Evolutionary conservation across 2,113 vertebrate genomes (phyloP).

Genomic region (Piliocolobus tephrosceles): DNA sequence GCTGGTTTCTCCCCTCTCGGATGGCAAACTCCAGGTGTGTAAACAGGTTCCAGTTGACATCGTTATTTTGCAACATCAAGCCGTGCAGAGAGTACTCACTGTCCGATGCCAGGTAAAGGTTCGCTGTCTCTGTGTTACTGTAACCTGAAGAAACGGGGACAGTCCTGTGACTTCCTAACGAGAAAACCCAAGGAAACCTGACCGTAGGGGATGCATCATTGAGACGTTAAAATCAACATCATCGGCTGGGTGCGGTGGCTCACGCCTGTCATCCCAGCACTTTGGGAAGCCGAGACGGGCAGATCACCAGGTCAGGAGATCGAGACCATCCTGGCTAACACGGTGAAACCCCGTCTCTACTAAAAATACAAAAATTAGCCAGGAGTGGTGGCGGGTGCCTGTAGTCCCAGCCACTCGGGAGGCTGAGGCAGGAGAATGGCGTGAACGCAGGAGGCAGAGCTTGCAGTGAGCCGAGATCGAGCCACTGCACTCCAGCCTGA

Average conservation of each 20-base stretch:
- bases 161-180: not conserved
- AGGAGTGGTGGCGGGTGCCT: accelerated
- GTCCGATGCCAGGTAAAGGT: conserved; percentile 84
- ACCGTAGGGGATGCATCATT: not conserved
- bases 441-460: accelerated
- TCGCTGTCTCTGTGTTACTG: conserved; percentile 85
- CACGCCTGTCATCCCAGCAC: accelerated
- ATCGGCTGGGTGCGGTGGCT: accelerated
- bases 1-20: conserved; percentile 73
- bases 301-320: too few species aligned
- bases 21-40: conserved; percentile 86
- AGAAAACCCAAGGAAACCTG: not conserved
- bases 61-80: conserved; percentile 83
- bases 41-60: conserved; percentile 88
- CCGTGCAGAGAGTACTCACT: conserved; percentile 85
- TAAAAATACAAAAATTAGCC: too few species aligned
- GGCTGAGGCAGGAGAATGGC: too few species aligned
- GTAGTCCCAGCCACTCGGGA: accelerated
- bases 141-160: conserved; percentile 78
- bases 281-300: too few species aligned
- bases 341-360: too few species aligned
- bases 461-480: accelerated
- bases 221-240: not conserved
- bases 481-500: too few species aligned
- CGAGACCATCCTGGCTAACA: too few species aligned